Base-by-base conservation (phyloP, 2,888 invertebrate species). In the Hydropsyche betteni region DNA sequence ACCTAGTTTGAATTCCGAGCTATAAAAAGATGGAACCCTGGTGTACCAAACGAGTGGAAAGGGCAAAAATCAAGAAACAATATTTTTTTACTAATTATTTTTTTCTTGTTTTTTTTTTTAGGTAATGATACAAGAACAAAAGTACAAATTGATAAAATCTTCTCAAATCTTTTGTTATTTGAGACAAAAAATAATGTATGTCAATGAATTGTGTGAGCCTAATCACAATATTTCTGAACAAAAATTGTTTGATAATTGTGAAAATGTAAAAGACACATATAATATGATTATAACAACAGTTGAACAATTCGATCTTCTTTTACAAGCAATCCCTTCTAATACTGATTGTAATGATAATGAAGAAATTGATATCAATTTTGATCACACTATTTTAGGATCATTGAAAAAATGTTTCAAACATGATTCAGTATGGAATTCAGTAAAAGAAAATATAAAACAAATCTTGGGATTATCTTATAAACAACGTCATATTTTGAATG, bases 291-390 rank as follows among this genome's bases (percentile, higher is more conserved):
- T 86, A 53, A 85, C 90, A 75, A 85, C 90, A 8, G 84, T 94
- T 34, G 90, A 91, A 79, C 95, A 96, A 82, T 90, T 92, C 80
- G 84, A 86, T 75, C 83, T 93, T 1, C 84, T 94, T 24, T 82
- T 95, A 0, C 88, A 91, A 80, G 90, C 86, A 0, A 83, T 84
- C 50, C 87, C 87, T 85, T 85, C 79, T 81, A 82, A 77, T 81
- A 78, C 2, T 34, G 76, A 81, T 0, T 81, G 82, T 34, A 75
- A 52, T 44, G 69, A 75, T 51, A 24, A 33, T 12, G 74, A n/a
- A 10, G n/a, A 51, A 75, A 10, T 44, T 44, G 80, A 80, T 3
- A 84, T 84, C 78, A 84, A 85, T 70, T 87, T 88, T 52, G 88
- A 88, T 78, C 75, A 78, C 4, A 81, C 85, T 2, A 69, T 87